Evolutionary conservation across 35 echinoderm and acorn worm species (phyloP).

Genomic region (Stichopus chloronotus): DNA sequence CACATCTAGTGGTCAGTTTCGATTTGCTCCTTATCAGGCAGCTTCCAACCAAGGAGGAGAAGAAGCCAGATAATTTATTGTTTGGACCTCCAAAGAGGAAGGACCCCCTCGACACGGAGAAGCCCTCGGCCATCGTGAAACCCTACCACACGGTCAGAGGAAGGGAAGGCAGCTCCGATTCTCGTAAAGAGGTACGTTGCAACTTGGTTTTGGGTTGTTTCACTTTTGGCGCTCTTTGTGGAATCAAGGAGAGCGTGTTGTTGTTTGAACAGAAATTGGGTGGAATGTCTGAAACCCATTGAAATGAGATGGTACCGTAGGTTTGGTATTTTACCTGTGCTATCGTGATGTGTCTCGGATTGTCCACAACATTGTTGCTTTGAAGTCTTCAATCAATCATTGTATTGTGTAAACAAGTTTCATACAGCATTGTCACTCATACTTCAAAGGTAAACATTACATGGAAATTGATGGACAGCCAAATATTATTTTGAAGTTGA

Average conservation of each 20-base stretch:
- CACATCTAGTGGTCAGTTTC: conserved; percentile 53
- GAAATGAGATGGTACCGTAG: too few relatives aligned
- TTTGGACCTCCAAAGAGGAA: conserved; percentile 49
- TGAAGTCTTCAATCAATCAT: too few relatives aligned
- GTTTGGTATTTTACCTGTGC: too few relatives aligned
- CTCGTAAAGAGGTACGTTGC: conserved; percentile 47
- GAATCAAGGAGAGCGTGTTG: background rate
- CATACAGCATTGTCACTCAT: too few relatives aligned
- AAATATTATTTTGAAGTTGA: too few relatives aligned
- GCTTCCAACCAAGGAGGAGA: conserved; percentile 38
- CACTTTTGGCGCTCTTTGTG: background rate
- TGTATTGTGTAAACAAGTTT: too few relatives aligned
- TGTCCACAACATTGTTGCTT: too few relatives aligned
- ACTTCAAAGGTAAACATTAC: too few relatives aligned
- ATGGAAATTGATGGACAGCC: too few relatives aligned
- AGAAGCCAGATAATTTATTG: conserved; percentile 9
- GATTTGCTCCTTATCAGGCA: conserved; percentile 43
- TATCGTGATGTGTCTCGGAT: too few relatives aligned
- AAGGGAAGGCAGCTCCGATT: conserved; percentile 45
- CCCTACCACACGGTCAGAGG: conserved; percentile 47
- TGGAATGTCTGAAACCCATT: too few relatives aligned
- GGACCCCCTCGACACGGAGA: conserved; percentile 53
- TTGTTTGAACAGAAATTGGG: background rate
- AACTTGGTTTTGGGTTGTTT: background rate
- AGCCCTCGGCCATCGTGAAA: conserved; percentile 58